A percentile compares a stretch with the other conserved stretches of the same genome.
These are phyloP conservation scores for Leucania comma DNA, from an alignment of 2,888 invertebrate genomes.

Conservation along the genomic window DNA sequence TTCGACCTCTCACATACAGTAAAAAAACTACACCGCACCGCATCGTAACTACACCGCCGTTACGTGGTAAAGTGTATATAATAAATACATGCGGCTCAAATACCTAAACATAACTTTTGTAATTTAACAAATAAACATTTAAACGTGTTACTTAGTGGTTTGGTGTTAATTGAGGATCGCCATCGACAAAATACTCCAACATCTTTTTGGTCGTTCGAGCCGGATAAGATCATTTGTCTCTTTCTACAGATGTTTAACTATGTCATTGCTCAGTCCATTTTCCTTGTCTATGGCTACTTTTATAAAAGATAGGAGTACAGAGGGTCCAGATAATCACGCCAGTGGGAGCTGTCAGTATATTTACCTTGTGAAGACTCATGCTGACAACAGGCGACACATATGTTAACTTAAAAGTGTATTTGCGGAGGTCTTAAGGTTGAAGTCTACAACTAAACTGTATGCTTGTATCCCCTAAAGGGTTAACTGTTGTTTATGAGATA, in stretches of 20 bases:
- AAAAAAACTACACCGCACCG: too few species aligned
- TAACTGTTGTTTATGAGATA: not conserved
- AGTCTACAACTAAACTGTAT: not conserved
- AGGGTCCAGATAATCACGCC: not conserved
- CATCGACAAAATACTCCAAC: too few species aligned
- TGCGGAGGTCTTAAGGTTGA: not conserved
- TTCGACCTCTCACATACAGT: too few species aligned
- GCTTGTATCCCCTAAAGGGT: not conserved
- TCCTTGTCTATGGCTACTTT: conserved; percentile 6
- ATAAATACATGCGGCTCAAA: too few species aligned
- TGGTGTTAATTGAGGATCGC: too few species aligned
- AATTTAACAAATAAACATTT: too few species aligned
- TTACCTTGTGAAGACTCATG: not conserved
- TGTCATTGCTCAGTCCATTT: not conserved
- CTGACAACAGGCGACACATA: not conserved
- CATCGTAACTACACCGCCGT: too few species aligned
- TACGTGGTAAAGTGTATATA: too few species aligned
- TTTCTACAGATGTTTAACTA: not conserved
- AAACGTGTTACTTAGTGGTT: too few species aligned
- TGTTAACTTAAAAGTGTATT: not conserved
- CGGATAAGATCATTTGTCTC: too few species aligned
- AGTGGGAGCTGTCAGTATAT: not conserved
- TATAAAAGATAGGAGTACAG: not conserved
- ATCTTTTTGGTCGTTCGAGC: too few species aligned
- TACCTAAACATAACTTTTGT: too few species aligned